Conservation (phyloP, 2,113 vertebrate species). For the Panthera leo region DNA sequence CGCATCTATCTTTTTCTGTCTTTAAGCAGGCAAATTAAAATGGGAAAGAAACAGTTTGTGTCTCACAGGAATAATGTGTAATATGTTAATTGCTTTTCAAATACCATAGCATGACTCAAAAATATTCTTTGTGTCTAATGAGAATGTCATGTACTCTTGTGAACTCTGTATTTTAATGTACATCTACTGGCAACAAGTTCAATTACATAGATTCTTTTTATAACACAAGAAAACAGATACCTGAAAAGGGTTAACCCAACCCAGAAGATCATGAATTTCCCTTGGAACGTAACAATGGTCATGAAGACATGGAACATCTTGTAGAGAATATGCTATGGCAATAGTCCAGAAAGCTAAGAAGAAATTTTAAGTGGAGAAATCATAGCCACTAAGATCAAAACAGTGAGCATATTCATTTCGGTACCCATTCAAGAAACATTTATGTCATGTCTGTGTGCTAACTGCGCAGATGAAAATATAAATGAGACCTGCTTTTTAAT, state of each 20-base stretch:
- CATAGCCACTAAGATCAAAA: background rate
- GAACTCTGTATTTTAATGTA: background rate
- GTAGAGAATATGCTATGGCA: background rate
- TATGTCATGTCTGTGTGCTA: background rate
- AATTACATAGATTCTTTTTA: background rate
- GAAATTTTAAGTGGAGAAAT: background rate
- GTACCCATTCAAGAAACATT: background rate
- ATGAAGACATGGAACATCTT: background rate
- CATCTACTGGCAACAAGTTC: background rate
- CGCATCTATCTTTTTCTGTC: constrained; percentile 66
- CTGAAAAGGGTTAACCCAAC: background rate
- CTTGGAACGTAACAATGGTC: background rate
- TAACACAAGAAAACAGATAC: background rate
- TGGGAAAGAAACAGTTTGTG: constrained; percentile 58
- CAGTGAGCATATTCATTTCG: background rate
- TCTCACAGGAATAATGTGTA: constrained; percentile 62
- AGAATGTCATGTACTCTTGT: constrained; percentile 39
- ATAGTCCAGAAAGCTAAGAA: background rate
- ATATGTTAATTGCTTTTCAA: constrained; percentile 67
- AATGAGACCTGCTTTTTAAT: background rate
- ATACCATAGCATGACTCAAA: constrained; percentile 16
- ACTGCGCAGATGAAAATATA: background rate
- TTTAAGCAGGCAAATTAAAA: constrained; percentile 67
- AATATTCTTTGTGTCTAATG: constrained; percentile 55
- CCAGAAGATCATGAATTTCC: background rate